Evolutionary conservation across 2,797 vertebrate species (phyloP).

Genomic region (Paedocypris micromegethes): DNA sequence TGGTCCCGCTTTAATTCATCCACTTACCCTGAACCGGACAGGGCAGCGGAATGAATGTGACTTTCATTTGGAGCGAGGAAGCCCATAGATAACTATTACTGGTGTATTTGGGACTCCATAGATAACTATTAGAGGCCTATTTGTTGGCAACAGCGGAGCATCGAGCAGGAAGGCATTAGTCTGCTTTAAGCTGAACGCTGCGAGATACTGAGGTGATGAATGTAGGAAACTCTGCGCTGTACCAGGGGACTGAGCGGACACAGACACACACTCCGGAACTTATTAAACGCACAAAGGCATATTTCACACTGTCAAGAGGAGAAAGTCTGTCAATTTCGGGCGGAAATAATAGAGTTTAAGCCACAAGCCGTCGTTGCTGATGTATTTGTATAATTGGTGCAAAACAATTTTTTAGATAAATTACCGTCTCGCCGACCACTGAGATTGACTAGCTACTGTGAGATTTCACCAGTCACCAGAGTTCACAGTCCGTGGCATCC

Average conservation of each 20-base stretch:
- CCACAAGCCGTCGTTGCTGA: background rate
- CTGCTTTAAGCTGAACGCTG: slow-evolving; percentile 75
- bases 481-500: no score
- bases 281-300: slow-evolving; percentile 74
- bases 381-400: no score
- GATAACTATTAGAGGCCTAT: slow-evolving; percentile 86
- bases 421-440: no score
- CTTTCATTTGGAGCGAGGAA: slow-evolving; percentile 82
- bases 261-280: slow-evolving; percentile 71
- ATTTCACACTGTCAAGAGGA: slow-evolving; percentile 65
- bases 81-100: slow-evolving; percentile 88
- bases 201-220: slow-evolving; percentile 78
- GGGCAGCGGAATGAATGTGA: slow-evolving; percentile 82
- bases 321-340: slow-evolving; percentile 72
- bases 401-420: no score
- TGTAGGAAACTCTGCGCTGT: slow-evolving; percentile 72
- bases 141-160: slow-evolving; percentile 70
- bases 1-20: slow-evolving; percentile 93
- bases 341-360: slow-evolving; percentile 57
- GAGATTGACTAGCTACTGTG: no score
- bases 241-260: slow-evolving; percentile 69
- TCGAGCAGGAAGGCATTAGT: slow-evolving; percentile 77
- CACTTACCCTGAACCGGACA: slow-evolving; percentile 81
- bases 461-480: no score
- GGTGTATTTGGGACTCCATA: slow-evolving; percentile 74